phyloP scores from a whole-genome alignment of 2,797 vertebrate genomes.

The Austrolebias charrua region DNA sequence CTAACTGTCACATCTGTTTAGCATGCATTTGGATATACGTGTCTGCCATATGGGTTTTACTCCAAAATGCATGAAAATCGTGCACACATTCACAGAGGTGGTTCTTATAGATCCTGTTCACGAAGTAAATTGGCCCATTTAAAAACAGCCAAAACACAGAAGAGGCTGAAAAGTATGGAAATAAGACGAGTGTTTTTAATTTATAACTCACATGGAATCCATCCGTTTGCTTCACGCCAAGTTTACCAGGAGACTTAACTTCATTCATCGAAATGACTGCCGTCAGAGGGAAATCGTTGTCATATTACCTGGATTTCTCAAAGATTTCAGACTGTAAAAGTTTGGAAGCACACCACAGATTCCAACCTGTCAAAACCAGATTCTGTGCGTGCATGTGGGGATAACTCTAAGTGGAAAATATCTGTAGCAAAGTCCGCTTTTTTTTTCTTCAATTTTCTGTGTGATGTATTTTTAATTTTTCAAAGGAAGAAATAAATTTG shows the following conservation, averaged over 20 bases:
- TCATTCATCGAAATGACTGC: conserved; percentile 55
- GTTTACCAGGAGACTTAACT: conserved; percentile 20
- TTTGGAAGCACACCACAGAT: conserved; percentile 43
- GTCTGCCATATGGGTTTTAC: conserved; percentile 11
- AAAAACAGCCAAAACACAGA: conserved; percentile 1
- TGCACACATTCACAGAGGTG: neutral
- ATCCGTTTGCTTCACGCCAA: conserved; percentile 38
- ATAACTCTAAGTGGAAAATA: conserved; percentile 21
- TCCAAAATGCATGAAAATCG: conserved; percentile 1
- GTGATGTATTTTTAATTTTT: conserved; percentile 19
- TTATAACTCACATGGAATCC: conserved; percentile 27
- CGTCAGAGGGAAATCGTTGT: conserved; percentile 39
- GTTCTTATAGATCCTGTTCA: neutral
- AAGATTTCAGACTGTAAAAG: conserved; percentile 29
- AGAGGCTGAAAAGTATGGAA: conserved; percentile 25
- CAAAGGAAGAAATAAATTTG: neutral
- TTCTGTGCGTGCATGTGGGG: conserved; percentile 17
- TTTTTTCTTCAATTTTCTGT: conserved; percentile 34
- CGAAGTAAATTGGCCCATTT: conserved; percentile 6
- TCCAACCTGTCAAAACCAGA: conserved; percentile 45
- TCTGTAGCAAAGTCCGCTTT: conserved; percentile 21
- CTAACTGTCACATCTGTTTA: conserved; percentile 56
- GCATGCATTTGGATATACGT: conserved; percentile 20
- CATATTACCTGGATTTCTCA: conserved; percentile 42
- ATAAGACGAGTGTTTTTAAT: conserved; percentile 30